Conservation (phyloP, 2,113 vertebrate species). For the Dipodomys merriami region DNA sequence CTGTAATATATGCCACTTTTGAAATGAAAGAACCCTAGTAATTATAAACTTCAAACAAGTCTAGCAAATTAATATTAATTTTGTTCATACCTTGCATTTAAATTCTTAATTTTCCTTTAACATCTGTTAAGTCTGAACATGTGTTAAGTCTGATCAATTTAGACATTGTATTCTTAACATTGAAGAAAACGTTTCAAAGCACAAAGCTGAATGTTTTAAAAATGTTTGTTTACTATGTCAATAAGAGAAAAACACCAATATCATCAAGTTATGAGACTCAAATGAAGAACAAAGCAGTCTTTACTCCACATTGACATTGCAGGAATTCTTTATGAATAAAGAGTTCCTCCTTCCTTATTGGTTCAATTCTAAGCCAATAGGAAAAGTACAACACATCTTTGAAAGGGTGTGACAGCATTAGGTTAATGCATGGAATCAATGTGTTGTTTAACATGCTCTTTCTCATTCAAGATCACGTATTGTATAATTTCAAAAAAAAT, state of each 20-base stretch:
- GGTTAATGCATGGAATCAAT: slow-evolving; percentile 73
- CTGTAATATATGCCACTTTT: slow-evolving; percentile 55
- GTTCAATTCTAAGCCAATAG: slow-evolving; percentile 74
- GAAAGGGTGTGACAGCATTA: slow-evolving; percentile 70
- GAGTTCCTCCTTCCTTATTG: slow-evolving; percentile 60
- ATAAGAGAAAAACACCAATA: slow-evolving; percentile 67
- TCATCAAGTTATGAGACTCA: slow-evolving; percentile 19
- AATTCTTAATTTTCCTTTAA: slow-evolving; percentile 61
- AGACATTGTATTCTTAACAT: slow-evolving; percentile 42
- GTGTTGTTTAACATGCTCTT: slow-evolving; percentile 75
- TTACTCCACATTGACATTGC: slow-evolving; percentile 29
- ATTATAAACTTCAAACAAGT: slow-evolving; percentile 69
- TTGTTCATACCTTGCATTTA: slow-evolving; percentile 49
- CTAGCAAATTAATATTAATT: slow-evolving; percentile 61
- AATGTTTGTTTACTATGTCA: slow-evolving; percentile 28
- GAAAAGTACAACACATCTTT: slow-evolving; percentile 78
- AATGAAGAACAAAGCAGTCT: slow-evolving; percentile 62
- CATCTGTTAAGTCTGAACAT: slow-evolving; percentile 43
- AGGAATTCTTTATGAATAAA: slow-evolving; percentile 50
- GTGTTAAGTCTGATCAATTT: slow-evolving; percentile 45
- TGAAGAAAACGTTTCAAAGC: slow-evolving; percentile 51
- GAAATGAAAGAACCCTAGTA: slow-evolving; percentile 67
- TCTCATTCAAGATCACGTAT: slow-evolving; percentile 60
- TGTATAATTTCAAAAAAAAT: slow-evolving; percentile 78
- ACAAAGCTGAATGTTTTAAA: background rate